These are phyloP conservation scores for Columba guinea DNA, from an alignment of 2,797 vertebrate species.

Conservation along the genomic window DNA sequence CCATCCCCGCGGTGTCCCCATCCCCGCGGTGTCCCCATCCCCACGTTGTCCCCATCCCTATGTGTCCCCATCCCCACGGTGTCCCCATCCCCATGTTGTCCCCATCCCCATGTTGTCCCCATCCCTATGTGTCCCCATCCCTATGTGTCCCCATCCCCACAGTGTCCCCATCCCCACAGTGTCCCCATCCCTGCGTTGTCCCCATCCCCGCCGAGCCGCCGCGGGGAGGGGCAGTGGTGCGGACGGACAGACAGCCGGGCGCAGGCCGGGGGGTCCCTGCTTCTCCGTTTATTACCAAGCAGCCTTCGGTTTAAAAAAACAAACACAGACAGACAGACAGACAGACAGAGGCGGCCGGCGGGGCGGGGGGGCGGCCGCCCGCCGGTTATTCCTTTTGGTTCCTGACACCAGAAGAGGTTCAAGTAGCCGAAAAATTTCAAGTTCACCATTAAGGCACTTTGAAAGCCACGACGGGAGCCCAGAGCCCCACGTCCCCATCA, in stretches of 20 bases:
- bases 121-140: neutral
- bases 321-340: conserved; percentile 29
- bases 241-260: neutral
- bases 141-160: too few relatives aligned
- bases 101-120: neutral
- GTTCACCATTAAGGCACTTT: conserved; percentile 68
- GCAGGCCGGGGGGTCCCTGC: neutral
- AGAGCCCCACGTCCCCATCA: conserved; percentile 26
- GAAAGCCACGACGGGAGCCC: neutral
- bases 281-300: conserved; percentile 68
- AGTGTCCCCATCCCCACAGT: neutral
- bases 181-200: neutral
- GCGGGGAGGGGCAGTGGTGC: neutral
- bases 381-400: conserved; percentile 29
- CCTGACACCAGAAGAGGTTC: conserved; percentile 70
- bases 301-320: conserved; percentile 57
- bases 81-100: too few relatives aligned
- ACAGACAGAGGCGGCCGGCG: neutral
- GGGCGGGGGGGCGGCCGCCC: neutral
- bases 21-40: too few relatives aligned
- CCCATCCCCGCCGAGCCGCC: neutral
- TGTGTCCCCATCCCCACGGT: too few relatives aligned
- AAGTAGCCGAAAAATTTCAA: conserved; percentile 73
- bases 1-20: neutral
- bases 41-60: neutral